These are phyloP conservation scores for Gymnarchus niloticus DNA, from an alignment of 2,113 vertebrate species.

Conservation along the genomic window DNA sequence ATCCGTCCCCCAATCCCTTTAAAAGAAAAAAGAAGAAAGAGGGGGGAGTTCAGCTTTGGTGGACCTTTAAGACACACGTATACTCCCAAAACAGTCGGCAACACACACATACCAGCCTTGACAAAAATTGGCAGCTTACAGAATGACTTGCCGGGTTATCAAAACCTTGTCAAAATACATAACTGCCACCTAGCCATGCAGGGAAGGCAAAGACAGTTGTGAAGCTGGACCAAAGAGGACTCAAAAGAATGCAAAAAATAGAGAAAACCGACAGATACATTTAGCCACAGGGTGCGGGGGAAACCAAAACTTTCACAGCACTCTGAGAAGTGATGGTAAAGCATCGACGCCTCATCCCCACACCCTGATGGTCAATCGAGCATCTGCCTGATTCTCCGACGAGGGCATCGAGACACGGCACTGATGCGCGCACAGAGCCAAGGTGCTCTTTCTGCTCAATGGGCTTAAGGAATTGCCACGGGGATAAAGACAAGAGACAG, in stretches of 20 bases:
- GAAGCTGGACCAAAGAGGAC: conserved; percentile 33
- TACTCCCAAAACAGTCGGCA: neutral
- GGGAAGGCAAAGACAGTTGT: conserved; percentile 33
- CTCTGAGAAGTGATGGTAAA: conserved; percentile 51
- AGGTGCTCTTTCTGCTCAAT: conserved; percentile 73
- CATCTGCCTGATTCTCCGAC: conserved; percentile 33
- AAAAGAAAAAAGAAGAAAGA: neutral
- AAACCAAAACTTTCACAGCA: conserved; percentile 68
- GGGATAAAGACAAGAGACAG: conserved; percentile 43
- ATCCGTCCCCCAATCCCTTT: neutral
- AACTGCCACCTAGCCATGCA: conserved; percentile 49
- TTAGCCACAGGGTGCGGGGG: conserved; percentile 63
- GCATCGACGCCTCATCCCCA: conserved; percentile 38
- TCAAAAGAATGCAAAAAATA: conserved; percentile 48
- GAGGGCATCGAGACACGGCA: conserved; percentile 43
- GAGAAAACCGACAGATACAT: conserved; percentile 52
- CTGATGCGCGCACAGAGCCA: conserved; percentile 33
- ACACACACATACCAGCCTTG: conserved; percentile 12
- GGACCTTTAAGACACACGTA: neutral
- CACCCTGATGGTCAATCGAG: conserved; percentile 21
- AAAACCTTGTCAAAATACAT: conserved; percentile 47
- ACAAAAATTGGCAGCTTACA: conserved; percentile 36
- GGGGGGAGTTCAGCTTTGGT: neutral
- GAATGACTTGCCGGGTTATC: conserved; percentile 40
- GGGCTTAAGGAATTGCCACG: conserved; percentile 57